Evolutionary conservation across 2,113 vertebrate genomes (phyloP), one percentile per base, ranked within the genome.

Genomic region (Xiphias gladius): DNA sequence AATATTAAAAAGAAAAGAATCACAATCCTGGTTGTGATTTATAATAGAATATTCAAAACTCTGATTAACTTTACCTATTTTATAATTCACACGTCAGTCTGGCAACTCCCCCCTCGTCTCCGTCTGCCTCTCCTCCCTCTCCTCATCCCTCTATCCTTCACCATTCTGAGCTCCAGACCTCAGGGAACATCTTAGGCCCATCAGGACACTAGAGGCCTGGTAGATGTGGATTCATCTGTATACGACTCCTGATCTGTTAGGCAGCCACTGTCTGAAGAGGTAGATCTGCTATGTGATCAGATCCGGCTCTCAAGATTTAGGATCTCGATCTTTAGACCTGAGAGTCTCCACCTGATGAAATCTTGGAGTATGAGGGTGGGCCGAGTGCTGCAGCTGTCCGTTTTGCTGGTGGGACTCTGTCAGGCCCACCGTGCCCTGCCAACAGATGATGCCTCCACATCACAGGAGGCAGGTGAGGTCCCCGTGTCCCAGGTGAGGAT

Each of bases 401-500:
- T 74, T 14, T 32, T 89, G 17, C 37, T 93, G 80, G 7, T 65
- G 62, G 77, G 77, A 16, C 22, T 91, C 19, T 61, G 76, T 4
- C 71, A 19, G 70, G 66, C 66, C 52, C 57, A 26, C 13, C 0
- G 1, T 1, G 62, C 32, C 20, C 43, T 12, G 61, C 35, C 65
- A 35, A 32, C 63, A 16, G 17, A 4, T 20, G 64, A 7, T 7
- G 12, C 26, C 37, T 39, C 73, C 35, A 8, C 32, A n/a, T 48
- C 77, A 7, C 52, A 24, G 74, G 72, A 57, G 67, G 26, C 19
- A 5, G 87, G 79, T 16, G 22, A 46, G 66, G 89, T 89, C 24
- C 86, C 89, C 0, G 22, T 55, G 54, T 43, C 83, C 74, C 82
- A 90, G 57, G 20, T 88, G 76, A 86, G 66, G 79, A 83, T 89